Conservation (phyloP, 2,888 invertebrate genomes). For the Steinernema scapterisci region DNA sequence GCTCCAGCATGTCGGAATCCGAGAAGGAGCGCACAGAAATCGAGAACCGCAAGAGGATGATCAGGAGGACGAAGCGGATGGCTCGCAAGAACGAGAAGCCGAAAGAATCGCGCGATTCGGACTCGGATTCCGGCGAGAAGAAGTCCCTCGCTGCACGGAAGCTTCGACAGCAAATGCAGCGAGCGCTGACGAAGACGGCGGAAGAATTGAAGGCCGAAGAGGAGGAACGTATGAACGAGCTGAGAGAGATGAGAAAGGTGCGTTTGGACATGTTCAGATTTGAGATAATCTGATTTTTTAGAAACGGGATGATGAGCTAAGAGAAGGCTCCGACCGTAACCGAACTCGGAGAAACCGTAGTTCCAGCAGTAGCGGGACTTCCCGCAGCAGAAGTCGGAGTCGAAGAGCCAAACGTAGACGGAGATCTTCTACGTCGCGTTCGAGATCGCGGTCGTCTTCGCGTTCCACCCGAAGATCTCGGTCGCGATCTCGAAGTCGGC, state of each 20-base stretch:
- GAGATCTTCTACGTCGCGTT: not conserved
- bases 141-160: slow-evolving; percentile 47
- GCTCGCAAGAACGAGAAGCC: slow-evolving; percentile 2
- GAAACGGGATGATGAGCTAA: slow-evolving; percentile 29
- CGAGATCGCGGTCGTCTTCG: not conserved
- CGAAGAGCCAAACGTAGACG: not conserved
- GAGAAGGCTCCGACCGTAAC: not conserved
- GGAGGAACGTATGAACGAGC: slow-evolving; percentile 47
- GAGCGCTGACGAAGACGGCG: slow-evolving; percentile 54
- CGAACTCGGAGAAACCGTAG: not conserved
- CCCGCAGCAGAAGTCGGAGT: not conserved
- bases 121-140: slow-evolving; percentile 32
- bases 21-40: slow-evolving; percentile 62
- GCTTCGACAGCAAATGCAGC: slow-evolving; percentile 54
- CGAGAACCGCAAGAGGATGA: slow-evolving; percentile 61
- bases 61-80: slow-evolving; percentile 54
- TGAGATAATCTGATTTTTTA: no score
- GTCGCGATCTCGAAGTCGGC: not conserved
- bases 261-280: no score
- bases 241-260: slow-evolving; percentile 2
- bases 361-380: not conserved
- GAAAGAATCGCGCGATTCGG: slow-evolving; percentile 29
- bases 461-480: not conserved
- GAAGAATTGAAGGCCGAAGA: slow-evolving; percentile 55
- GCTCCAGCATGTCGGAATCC: slow-evolving; percentile 64